These are phyloP conservation scores for Characodon lateralis DNA, from an alignment of 2,797 vertebrate genomes.

Conservation along the genomic window DNA sequence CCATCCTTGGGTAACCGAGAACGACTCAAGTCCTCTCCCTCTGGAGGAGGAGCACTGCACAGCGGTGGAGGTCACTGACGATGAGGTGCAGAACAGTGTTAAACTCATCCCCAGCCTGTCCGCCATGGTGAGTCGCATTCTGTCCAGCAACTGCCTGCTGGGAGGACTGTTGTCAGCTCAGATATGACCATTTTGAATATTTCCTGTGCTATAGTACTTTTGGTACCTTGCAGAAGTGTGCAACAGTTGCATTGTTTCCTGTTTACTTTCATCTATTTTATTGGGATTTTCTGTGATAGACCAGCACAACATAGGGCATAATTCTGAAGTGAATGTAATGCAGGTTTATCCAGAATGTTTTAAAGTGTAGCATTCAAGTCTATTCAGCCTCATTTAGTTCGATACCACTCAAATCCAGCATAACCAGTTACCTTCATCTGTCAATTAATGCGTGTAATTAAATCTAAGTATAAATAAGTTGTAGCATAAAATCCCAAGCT, in stretches of 20 bases:
- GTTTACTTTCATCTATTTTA: neutral
- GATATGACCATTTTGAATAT: neutral
- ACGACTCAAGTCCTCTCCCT: constrained; percentile 83
- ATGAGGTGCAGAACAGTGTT: constrained; percentile 94
- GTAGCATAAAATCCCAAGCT: neutral
- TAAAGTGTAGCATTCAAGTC: neutral
- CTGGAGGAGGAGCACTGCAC: constrained; percentile 95
- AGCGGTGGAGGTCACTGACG: constrained; percentile 91
- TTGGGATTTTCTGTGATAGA: neutral
- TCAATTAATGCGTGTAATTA: neutral
- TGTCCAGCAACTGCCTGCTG: neutral
- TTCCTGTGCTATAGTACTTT: neutral
- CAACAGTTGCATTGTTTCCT: too few relatives aligned
- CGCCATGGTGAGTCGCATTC: constrained; percentile 84
- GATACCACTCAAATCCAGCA: neutral
- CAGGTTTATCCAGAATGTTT: neutral
- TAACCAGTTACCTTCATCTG: neutral
- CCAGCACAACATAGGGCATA: neutral
- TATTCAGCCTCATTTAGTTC: neutral
- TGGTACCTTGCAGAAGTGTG: neutral
- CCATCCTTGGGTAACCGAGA: constrained; percentile 89
- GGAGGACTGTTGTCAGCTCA: neutral
- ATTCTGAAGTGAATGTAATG: neutral
- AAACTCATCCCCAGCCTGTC: constrained; percentile 92
- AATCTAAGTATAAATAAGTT: neutral